Evolutionary conservation across 2,113 vertebrate genomes (phyloP).

Genomic region (Rhinoptilus africanus): DNA sequence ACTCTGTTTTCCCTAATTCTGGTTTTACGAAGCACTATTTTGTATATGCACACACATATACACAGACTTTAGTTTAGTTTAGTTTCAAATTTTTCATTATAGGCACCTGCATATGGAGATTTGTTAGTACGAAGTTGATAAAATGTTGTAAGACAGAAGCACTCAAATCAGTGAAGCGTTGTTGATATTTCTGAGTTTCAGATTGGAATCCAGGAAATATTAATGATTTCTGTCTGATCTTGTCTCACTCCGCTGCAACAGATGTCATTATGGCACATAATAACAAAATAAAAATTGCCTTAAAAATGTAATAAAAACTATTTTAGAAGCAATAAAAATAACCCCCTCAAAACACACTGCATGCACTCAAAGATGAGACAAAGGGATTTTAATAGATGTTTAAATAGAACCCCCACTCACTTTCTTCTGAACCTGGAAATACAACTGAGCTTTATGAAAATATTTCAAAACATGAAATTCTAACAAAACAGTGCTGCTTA

Average conservation of each 20-base stretch:
- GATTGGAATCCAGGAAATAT: conserved; percentile 31
- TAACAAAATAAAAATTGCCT: conserved; percentile 28
- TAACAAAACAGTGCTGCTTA: neutral
- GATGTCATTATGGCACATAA: conserved; percentile 12
- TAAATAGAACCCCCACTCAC: neutral
- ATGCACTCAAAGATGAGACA: neutral
- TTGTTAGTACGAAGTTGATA: neutral
- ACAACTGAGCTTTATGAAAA: neutral
- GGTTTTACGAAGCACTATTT: neutral
- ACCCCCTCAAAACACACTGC: neutral
- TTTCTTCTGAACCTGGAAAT: neutral
- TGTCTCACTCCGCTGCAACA: conserved; percentile 43
- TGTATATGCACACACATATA: neutral
- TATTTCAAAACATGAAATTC: neutral
- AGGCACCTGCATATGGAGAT: neutral
- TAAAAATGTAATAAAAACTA: conserved; percentile 31
- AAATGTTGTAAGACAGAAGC: conserved; percentile 5
- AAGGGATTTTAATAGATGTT: neutral
- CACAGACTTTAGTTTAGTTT: neutral
- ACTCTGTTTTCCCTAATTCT: neutral
- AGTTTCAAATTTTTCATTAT: neutral
- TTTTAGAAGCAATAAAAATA: neutral
- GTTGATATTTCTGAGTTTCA: conserved; percentile 47
- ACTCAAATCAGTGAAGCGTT: conserved; percentile 41
- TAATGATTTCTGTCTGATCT: conserved; percentile 47